Conservation (phyloP, 2,797 vertebrate species). For the Lepus townsendii region DNA sequence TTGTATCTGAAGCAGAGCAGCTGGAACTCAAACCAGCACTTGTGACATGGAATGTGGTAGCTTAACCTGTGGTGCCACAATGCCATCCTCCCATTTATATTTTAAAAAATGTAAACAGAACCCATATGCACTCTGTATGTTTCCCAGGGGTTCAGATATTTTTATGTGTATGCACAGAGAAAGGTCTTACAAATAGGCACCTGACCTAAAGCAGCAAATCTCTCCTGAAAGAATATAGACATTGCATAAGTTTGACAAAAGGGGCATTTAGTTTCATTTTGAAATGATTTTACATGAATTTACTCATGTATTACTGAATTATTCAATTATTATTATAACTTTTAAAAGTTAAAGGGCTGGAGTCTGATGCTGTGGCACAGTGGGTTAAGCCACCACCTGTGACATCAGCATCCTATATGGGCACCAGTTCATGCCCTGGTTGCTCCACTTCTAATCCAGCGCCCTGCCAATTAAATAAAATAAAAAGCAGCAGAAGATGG, state of each 20-base stretch:
- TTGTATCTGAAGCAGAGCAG: too few species aligned
- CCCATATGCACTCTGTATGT: neutral
- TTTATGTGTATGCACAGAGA: neutral
- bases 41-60: too few species aligned
- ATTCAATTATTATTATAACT: neutral
- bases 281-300: conserved; percentile 49
- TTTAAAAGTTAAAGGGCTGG: neutral
- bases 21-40: too few species aligned
- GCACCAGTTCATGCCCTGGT: too few species aligned
- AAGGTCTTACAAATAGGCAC: neutral
- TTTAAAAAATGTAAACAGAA: conserved; percentile 4
- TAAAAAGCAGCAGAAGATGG: too few species aligned
- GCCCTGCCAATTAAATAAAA: too few species aligned
- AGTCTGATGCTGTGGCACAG: too few species aligned
- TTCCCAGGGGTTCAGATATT: neutral
- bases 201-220: neutral
- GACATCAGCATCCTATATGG: too few species aligned
- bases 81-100: neutral
- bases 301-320: neutral
- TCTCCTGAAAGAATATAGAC: conserved; percentile 32
- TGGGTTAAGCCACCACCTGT: too few species aligned
- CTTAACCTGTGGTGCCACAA: too few species aligned
- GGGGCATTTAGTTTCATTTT: conserved; percentile 8
- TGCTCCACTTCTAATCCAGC: too few species aligned
- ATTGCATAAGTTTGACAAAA: conserved; percentile 6